Percentiles rank a stretch among this genome's conserved stretches.
These are phyloP conservation scores for Phylloscopus trochiloides DNA, from an alignment of 2,113 vertebrate genomes.

Conservation along the genomic window DNA sequence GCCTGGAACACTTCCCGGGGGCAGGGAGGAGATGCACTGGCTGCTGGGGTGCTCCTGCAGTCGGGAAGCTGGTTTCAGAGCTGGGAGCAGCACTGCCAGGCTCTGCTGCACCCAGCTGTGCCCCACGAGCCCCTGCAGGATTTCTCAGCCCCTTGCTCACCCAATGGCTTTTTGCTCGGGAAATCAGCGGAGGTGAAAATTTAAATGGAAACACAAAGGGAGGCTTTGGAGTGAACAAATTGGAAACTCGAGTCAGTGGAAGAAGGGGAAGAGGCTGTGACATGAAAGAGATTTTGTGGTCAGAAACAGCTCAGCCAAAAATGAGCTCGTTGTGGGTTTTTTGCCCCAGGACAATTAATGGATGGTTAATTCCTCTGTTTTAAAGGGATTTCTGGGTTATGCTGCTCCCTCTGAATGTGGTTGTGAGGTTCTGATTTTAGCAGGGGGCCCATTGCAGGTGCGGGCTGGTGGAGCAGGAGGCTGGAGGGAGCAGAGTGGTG, in stretches of 20 bases:
- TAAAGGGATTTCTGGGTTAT: not conserved
- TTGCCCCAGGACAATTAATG: not conserved
- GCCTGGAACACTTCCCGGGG: not conserved
- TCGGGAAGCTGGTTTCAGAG: rapidly evolving
- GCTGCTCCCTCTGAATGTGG: not conserved
- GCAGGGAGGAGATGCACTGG: not conserved
- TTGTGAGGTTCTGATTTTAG: not conserved
- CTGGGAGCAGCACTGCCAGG: not conserved
- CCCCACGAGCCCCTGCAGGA: rapidly evolving
- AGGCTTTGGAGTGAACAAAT: conserved; percentile 45
- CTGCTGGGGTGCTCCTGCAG: not conserved
- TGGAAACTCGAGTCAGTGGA: conserved; percentile 51
- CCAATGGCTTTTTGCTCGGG: rapidly evolving
- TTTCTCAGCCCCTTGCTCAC: not conserved
- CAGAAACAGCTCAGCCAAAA: conserved; percentile 6
- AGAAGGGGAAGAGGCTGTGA: not conserved
- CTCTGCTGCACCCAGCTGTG: not conserved
- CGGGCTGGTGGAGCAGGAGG: not conserved
- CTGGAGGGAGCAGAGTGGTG: not conserved
- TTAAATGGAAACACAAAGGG: conserved; percentile 36
- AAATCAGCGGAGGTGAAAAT: conserved; percentile 43
- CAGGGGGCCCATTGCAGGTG: no score
- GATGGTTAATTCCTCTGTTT: not conserved
- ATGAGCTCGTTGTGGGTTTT: not conserved
- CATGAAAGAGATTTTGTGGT: conserved; percentile 1